Evolutionary conservation across 2,888 invertebrate genomes (phyloP).

Genomic region (Hymenopus coronatus): DNA sequence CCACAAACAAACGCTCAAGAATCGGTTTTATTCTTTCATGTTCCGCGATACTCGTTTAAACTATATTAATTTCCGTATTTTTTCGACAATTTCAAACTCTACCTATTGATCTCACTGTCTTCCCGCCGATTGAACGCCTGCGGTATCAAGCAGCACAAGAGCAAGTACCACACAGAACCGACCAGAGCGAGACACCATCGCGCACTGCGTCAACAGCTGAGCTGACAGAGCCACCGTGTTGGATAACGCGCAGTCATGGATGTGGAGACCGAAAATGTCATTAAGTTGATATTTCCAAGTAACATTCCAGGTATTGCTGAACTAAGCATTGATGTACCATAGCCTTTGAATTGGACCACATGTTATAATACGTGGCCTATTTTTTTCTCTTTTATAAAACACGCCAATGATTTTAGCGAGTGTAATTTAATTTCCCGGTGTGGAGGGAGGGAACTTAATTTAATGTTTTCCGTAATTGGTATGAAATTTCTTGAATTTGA

Average conservation of each 20-base stretch:
- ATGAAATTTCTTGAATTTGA: no score
- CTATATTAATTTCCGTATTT: background rate
- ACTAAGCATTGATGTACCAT: no score
- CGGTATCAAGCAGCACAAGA: background rate
- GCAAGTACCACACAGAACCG: background rate
- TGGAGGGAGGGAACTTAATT: no score
- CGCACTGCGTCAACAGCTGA: background rate
- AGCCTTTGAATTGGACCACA: no score
- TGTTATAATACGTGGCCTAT: no score
- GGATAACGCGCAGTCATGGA: conserved; percentile 44
- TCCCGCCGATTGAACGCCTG: conserved; percentile 2
- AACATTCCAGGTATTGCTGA: conserved; percentile 47
- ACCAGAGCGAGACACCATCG: conserved; percentile 10
- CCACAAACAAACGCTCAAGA: background rate
- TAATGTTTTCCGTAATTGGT: no score
- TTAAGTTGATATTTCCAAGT: conserved; percentile 52
- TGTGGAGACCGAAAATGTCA: conserved; percentile 50
- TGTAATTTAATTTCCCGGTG: no score
- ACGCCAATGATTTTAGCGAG: no score
- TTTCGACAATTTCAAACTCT: background rate
- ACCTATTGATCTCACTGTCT: conserved; percentile 6
- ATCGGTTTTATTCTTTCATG: background rate
- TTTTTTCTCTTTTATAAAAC: no score
- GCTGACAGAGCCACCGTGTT: background rate
- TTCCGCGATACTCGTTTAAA: background rate